Percentiles rank a stretch among this genome's conserved stretches.
phyloP scores from a whole-genome alignment of 2,888 invertebrate genomes.

The Pedicia rivosa region DNA sequence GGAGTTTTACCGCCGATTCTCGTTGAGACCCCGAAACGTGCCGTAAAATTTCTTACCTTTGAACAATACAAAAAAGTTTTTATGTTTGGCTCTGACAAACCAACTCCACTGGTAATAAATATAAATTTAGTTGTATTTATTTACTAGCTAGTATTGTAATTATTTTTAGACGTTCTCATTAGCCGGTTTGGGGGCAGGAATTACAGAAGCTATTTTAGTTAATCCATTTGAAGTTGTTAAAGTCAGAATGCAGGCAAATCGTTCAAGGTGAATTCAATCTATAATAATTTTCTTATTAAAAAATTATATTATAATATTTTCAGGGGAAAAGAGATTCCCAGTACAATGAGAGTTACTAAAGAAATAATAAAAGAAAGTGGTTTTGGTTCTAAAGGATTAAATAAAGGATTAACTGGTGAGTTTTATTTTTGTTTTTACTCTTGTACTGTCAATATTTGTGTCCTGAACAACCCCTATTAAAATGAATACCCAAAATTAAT shows the following conservation, averaged over 20 bases:
- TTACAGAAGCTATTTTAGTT: conserved; percentile 81
- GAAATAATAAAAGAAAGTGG: conserved; percentile 63
- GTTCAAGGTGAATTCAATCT: conserved; percentile 27
- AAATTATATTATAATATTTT: no score
- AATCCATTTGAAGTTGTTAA: conserved; percentile 95
- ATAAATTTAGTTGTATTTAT: no score
- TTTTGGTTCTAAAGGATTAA: conserved; percentile 61
- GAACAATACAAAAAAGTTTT: conserved; percentile 83
- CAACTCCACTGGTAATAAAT: conserved; percentile 53
- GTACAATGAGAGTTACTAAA: conserved; percentile 64
- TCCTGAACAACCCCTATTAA: no score
- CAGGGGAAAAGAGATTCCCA: conserved; percentile 43
- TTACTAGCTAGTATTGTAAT: conserved; percentile 10
- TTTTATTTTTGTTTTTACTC: no score
- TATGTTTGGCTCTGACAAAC: conserved; percentile 55
- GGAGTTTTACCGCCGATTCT: conserved; percentile 86
- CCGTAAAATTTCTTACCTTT: conserved; percentile 87
- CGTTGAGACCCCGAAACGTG: conserved; percentile 89
- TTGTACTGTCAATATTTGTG: no score
- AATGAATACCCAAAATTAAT: no score
- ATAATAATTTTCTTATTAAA: background rate
- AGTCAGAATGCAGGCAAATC: conserved; percentile 71
- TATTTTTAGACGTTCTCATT: conserved; percentile 65
- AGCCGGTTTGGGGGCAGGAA: conserved; percentile 76
- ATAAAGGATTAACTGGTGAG: conserved; percentile 80